Conservation (phyloP, 2,113 vertebrate genomes). For the Bolborhynchus lineola region DNA sequence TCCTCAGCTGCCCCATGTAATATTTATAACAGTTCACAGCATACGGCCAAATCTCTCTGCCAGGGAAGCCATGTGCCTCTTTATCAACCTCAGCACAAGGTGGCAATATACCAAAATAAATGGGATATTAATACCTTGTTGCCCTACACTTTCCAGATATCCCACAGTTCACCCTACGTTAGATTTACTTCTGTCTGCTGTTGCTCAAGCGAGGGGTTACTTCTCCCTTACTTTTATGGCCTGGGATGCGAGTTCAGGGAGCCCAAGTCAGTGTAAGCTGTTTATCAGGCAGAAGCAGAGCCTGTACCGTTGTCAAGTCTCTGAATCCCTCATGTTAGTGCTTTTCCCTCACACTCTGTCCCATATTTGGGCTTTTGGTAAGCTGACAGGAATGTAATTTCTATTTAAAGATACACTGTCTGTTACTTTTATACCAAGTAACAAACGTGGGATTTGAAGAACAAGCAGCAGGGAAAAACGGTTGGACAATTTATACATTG, state of each 20-base stretch:
- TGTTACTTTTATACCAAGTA: constrained; percentile 33
- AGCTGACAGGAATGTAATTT: constrained; percentile 51
- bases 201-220: not conserved
- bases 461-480: not conserved
- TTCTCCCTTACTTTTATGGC: not conserved
- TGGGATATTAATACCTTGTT: not conserved
- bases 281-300: constrained; percentile 38
- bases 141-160: not conserved
- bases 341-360: constrained; percentile 28
- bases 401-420: constrained; percentile 53
- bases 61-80: not conserved
- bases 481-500: not conserved
- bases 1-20: not conserved
- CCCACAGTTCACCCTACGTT: not conserved
- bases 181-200: not conserved
- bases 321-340: constrained; percentile 22
- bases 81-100: not conserved
- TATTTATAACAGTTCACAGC: not conserved
- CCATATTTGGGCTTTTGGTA: constrained; percentile 54
- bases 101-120: constrained; percentile 49
- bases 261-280: not conserved
- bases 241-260: not conserved
- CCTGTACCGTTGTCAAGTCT: not conserved
- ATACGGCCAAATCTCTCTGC: not conserved
- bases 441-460: constrained; percentile 11